A percentile compares a stretch with the other conserved stretches of the same genome.
phyloP scores from a whole-genome alignment of 2,888 invertebrate species.

The Chouioia cunea region DNA sequence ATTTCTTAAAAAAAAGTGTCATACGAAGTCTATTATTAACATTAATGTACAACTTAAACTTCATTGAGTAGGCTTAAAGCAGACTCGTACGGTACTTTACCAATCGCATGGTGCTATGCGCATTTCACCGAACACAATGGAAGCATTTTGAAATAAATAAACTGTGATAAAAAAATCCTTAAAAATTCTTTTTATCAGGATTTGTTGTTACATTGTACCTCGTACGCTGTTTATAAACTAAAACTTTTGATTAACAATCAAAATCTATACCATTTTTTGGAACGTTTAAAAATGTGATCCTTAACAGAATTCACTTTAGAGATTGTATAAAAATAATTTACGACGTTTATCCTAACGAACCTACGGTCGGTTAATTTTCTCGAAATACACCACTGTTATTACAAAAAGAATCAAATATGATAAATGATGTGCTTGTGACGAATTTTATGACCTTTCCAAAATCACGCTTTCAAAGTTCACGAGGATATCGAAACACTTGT shows the following conservation, averaged over 20 bases:
- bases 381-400: slow-evolving; percentile 63
- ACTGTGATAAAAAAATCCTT: too few relatives aligned
- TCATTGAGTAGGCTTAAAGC: too few relatives aligned
- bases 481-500: neutral
- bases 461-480: slow-evolving; percentile 45
- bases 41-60: too few relatives aligned
- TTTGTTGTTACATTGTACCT: slow-evolving; percentile 33
- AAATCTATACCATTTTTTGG: slow-evolving; percentile 65
- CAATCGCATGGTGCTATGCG: too few relatives aligned
- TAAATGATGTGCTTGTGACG: slow-evolving; percentile 64
- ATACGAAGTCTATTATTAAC: too few relatives aligned
- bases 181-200: neutral
- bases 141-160: too few relatives aligned
- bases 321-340: slow-evolving; percentile 67
- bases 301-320: slow-evolving; percentile 66
- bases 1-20: too few relatives aligned
- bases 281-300: slow-evolving; percentile 66
- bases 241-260: slow-evolving; percentile 57
- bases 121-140: too few relatives aligned
- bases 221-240: slow-evolving; percentile 60
- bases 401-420: slow-evolving; percentile 63
- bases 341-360: slow-evolving; percentile 42
- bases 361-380: slow-evolving; percentile 65
- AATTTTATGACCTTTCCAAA: slow-evolving; percentile 64
- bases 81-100: too few relatives aligned